These are phyloP conservation scores for Drosophila ironensis DNA, from an alignment of 1,140 invertebrate species.

Conservation along the genomic window DNA sequence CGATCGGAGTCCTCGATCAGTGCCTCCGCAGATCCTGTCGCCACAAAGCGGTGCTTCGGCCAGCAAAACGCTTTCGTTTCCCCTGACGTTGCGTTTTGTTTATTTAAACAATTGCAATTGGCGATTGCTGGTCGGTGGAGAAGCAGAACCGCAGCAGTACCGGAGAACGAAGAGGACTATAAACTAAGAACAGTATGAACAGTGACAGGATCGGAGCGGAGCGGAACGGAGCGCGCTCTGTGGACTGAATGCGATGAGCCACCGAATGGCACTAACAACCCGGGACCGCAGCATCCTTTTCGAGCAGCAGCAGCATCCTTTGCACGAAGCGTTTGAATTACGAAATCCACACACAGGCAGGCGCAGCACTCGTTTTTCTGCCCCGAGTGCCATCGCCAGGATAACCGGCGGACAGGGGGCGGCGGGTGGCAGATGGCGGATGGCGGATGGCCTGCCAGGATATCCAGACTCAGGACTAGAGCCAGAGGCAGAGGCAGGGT, in stretches of 20 bases:
- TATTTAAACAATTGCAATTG: too few relatives aligned
- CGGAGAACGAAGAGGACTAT: neutral
- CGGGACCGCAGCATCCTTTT: conserved; percentile 11
- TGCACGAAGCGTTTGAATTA: conserved; percentile 39
- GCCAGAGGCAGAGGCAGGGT: too few relatives aligned
- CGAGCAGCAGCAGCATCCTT: conserved; percentile 12
- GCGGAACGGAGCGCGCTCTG: conserved; percentile 47
- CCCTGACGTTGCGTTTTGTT: too few relatives aligned
- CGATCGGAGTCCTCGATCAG: conserved; percentile 23
- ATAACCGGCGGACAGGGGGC: too few relatives aligned
- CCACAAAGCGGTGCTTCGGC: too few relatives aligned
- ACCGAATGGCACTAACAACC: conserved; percentile 70
- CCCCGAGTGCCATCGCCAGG: too few relatives aligned
- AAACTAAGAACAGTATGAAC: neutral
- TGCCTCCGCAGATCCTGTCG: too few relatives aligned
- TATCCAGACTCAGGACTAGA: too few relatives aligned
- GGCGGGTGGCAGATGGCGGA: too few relatives aligned
- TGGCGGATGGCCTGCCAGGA: too few relatives aligned
- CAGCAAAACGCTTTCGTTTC: too few relatives aligned
- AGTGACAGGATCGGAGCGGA: conserved; percentile 2
- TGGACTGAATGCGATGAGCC: conserved; percentile 72
- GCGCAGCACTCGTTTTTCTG: neutral
- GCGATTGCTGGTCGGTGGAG: too few relatives aligned
- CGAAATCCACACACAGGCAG: conserved; percentile 55
- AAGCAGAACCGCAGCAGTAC: neutral